phyloP scores from a whole-genome alignment of 2,797 vertebrate species.

The Lophura swinhoii region DNA sequence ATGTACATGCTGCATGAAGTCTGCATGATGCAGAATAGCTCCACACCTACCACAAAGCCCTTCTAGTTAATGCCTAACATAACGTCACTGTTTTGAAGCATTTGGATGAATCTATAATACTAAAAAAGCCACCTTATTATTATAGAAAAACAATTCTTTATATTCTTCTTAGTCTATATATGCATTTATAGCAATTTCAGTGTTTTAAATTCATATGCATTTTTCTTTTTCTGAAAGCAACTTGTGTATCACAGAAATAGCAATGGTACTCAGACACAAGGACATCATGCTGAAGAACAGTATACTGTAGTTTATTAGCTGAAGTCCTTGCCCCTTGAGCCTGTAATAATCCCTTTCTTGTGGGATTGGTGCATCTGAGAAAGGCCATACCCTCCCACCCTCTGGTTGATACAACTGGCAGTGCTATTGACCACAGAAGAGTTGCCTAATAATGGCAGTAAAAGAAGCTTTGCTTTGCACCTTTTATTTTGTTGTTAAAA shows the following conservation, averaged over 20 bases:
- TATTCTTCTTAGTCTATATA: background rate
- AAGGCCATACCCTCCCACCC: background rate
- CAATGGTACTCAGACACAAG: background rate
- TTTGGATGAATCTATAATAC: background rate
- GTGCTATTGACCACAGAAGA: background rate
- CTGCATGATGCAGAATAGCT: background rate
- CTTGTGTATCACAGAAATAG: fast-evolving
- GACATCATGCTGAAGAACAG: background rate
- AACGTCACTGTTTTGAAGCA: background rate
- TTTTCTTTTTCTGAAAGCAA: background rate
- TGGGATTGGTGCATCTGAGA: background rate
- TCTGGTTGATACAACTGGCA: background rate
- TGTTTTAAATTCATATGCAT: background rate
- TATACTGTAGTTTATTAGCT: background rate
- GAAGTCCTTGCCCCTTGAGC: background rate
- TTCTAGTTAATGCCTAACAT: background rate
- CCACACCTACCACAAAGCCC: background rate
- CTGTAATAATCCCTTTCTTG: background rate
- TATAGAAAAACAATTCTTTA: background rate
- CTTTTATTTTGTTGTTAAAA: too few relatives aligned
- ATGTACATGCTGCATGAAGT: background rate
- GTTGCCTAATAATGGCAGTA: background rate
- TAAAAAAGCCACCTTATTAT: background rate
- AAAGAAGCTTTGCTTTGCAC: background rate
- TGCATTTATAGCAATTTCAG: background rate